phyloP scores from a whole-genome alignment of 2,797 vertebrate genomes.

The Chromobotia macracanthus region DNA sequence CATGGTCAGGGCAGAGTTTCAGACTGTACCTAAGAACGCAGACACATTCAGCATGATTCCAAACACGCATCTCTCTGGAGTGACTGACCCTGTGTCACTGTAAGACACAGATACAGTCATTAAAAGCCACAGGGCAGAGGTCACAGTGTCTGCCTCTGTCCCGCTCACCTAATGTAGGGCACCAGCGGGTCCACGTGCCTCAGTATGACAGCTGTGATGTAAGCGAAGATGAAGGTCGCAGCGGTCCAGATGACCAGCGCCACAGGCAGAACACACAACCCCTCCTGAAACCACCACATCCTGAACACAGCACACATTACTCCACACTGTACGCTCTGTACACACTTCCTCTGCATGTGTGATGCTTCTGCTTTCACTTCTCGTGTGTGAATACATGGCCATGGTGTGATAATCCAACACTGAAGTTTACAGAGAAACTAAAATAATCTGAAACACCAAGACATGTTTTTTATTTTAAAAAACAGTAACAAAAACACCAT shows the following conservation, averaged over 20 bases:
- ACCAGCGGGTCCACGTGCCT: conserved; percentile 87
- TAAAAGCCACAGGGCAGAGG: neutral
- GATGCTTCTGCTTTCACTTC: too few species aligned
- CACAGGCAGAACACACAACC: conserved; percentile 83
- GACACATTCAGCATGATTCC: conserved; percentile 91
- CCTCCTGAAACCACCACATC: conserved; percentile 96
- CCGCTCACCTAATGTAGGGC: conserved; percentile 93
- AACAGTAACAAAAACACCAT: too few species aligned
- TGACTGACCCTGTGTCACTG: conserved; percentile 87
- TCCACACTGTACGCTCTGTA: neutral
- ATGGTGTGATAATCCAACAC: too few species aligned
- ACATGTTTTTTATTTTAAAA: too few species aligned
- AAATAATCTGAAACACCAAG: too few species aligned
- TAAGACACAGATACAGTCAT: conserved; percentile 29
- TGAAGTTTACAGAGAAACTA: too few species aligned
- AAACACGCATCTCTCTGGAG: conserved; percentile 92
- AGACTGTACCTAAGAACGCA: conserved; percentile 82
- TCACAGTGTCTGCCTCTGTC: too few species aligned
- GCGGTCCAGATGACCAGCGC: conserved; percentile 86
- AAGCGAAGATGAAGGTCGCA: conserved; percentile 85
- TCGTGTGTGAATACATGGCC: too few species aligned
- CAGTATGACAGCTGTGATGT: conserved; percentile 85
- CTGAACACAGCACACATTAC: neutral
- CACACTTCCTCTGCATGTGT: too few species aligned
- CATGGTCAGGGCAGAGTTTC: neutral